Evolutionary conservation across 2,888 invertebrate genomes (phyloP), one percentile per base, ranked within the genome.

Genomic region (Unio pictorum): DNA sequence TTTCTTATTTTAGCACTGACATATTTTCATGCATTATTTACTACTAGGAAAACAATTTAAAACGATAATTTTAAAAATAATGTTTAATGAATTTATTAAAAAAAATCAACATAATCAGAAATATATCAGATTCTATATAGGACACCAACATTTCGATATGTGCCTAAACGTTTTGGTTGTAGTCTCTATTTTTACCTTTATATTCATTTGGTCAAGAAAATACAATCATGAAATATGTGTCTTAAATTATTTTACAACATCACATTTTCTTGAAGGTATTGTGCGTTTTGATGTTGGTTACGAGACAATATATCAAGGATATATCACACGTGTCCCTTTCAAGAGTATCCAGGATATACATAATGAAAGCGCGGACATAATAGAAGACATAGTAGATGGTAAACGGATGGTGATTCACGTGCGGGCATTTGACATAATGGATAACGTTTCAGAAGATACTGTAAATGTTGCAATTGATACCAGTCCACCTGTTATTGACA

Each of bases 401-500:
- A 66, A 76, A 56, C 66, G 62, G 34, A 60, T 78, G 8, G 72
- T 73, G 17, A 74, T 73, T 20, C 61, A 58, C 6, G 69, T 78
- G 20, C 69, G 72, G 26, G 78, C 75, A 1, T 66, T 67, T 58
- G 80, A 80, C 63, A 67, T 67, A 17, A 45, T 78, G 30, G 75
- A 66, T 7, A 67, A 67, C 28, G 72, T 65, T 45, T 66, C 63
- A 17, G 76, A 80, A 23, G 80, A 80, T 11, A 70, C 55, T 18
- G 64, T 74, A 5, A 74, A 71, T 5, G 74, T 78, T 1, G 72
- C 66, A 62, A 65, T 69, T 34, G 80, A 80, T 26, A 57, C 73
- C 4, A 67, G 76, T 15, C 74, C 75, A 17, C 80, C 80, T n/a
- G 34, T 72, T 7, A 74, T 80, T 26, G 68, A 76, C 20, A 61